Base-by-base conservation (phyloP, 2,888 invertebrate genomes). In the Apamea epomidion region DNA sequence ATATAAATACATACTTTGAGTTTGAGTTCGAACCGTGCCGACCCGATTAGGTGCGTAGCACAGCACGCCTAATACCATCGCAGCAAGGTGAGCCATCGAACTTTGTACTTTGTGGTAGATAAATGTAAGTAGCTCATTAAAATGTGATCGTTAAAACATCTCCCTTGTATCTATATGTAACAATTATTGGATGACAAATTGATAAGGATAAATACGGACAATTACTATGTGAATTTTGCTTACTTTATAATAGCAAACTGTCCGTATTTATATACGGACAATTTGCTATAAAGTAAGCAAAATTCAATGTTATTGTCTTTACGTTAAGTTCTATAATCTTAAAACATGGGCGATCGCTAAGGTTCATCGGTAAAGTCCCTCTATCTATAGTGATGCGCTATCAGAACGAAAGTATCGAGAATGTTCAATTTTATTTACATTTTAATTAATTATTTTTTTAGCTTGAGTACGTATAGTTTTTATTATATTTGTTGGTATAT, bases 321-420 rank as follows among this genome's bases (percentile, higher is more conserved):
- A 37, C 10, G 0, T 29, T 76, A 65, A 37, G 45, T 45, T 48
- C 25, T 76, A 65, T 18, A 37, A 37, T 82, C 29, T 65, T 18
- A 2, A 37, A 54, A 48, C 45, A 29, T n/a, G n/a, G 16, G 37
- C n/a, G 4, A 25, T n/a, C 45, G 29, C 10, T 37, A 18, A 25
- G 8, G 64, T 65, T 76, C 58, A 80, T 37, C 0, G 54, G 76
- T 65, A 65, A 65, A 48, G 7, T 16, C 76, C 58, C 48, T 58
- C 4, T 82, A 25, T 64, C 12, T 29, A 5, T 65, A 80, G 74
- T 37, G 74, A 82, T 32, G 76, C 2, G 37, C n/a, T 25, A 14
- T 10, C 21, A 25, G 2, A 45, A n/a, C 4, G 42, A 16, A 80
- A 68, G 1, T 78, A 54, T 78, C 78, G 77, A 77, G 51, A 29